Evolutionary conservation across 2,888 invertebrate species (phyloP).

Genomic region (Anticlea derivata): DNA sequence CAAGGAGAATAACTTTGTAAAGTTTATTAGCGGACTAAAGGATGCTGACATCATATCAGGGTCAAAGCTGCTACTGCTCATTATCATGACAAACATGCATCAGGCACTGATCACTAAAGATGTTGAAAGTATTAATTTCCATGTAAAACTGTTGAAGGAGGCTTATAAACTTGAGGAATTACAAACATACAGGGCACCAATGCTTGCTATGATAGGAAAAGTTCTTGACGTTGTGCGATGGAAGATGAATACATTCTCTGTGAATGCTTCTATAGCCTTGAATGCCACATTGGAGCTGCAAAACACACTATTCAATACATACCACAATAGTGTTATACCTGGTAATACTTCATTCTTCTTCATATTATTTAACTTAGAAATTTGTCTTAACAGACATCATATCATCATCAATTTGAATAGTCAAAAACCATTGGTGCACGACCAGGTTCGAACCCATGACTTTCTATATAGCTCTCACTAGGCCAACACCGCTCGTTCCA

Average conservation of each 20-base stretch:
- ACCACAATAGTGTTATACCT: constrained; percentile 50
- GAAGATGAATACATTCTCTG: constrained; percentile 58
- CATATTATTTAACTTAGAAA: no score
- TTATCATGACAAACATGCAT: constrained; percentile 70
- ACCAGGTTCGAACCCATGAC: no score
- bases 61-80: constrained; percentile 58
- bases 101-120: constrained; percentile 56
- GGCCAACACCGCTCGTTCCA: no score
- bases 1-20: constrained; percentile 55
- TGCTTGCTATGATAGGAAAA: constrained; percentile 71
- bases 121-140: constrained; percentile 49
- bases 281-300: constrained; percentile 57
- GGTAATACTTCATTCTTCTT: constrained; percentile 43
- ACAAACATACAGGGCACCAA: constrained; percentile 63
- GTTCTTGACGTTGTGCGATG: constrained; percentile 64
- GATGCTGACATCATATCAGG: constrained; percentile 50
- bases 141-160: constrained; percentile 53
- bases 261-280: constrained; percentile 52
- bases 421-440: no score
- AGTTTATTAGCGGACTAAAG: constrained; percentile 61
- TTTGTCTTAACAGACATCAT: no score
- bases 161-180: constrained; percentile 57
- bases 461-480: no score
- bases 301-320: constrained; percentile 54
- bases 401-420: no score